phyloP scores from a whole-genome alignment of 2,113 vertebrate species.

The Emberiza fucata region DNA sequence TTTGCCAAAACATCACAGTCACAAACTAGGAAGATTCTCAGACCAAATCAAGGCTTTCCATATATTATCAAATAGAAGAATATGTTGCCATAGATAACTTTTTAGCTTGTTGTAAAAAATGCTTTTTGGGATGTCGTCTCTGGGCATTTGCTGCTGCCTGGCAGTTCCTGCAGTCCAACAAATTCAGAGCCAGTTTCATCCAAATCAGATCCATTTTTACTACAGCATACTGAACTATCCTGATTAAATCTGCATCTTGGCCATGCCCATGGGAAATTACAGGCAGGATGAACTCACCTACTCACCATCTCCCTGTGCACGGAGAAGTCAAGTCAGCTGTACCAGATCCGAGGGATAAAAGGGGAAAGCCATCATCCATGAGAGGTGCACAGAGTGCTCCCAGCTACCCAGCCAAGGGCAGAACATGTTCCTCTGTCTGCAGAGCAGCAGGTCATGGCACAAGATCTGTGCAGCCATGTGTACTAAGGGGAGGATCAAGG shows the following conservation, averaged over 20 bases:
- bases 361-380: background rate
- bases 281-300: background rate
- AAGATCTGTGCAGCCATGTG: background rate
- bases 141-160: background rate
- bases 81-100: background rate
- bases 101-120: background rate
- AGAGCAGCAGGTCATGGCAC: background rate
- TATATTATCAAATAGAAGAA: background rate
- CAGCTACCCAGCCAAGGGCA: background rate
- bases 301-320: background rate
- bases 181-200: background rate
- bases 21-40: background rate
- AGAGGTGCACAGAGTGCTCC: background rate
- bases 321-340: background rate
- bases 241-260: background rate
- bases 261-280: fast-evolving
- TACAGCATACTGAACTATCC: background rate
- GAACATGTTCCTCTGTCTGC: background rate
- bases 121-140: background rate
- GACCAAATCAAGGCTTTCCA: background rate
- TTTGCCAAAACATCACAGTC: background rate
- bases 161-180: background rate
- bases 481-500: background rate
- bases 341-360: background rate
- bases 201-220: background rate